Percentiles rank a stretch among this genome's conserved stretches.
phyloP scores from a whole-genome alignment of 2,113 vertebrate genomes.

The Lampris incognitus region DNA sequence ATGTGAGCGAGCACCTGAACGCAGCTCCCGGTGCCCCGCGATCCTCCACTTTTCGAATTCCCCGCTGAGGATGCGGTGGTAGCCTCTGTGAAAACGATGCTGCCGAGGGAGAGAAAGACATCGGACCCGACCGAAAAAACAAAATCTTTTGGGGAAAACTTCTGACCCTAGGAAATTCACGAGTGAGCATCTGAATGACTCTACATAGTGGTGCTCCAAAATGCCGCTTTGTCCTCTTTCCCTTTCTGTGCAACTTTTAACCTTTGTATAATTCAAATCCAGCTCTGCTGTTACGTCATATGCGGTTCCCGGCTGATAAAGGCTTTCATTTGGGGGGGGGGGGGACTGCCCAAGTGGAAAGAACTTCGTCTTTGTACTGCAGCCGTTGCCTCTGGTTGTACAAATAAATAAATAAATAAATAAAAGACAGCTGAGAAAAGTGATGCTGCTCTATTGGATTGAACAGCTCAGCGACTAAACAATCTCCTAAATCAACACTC shows the following conservation, averaged over 20 bases:
- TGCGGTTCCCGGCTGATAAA: slow-evolving; percentile 7
- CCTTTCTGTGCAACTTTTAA: slow-evolving; percentile 35
- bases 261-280: slow-evolving; percentile 18
- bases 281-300: slow-evolving; percentile 50
- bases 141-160: slow-evolving; percentile 12
- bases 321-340: too few relatives aligned
- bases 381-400: slow-evolving; percentile 27
- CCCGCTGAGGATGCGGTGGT: too few relatives aligned
- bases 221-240: slow-evolving; percentile 26
- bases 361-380: slow-evolving; percentile 45
- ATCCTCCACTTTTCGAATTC: neutral
- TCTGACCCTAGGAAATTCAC: slow-evolving; percentile 1
- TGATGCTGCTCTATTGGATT: slow-evolving; percentile 54
- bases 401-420: slow-evolving; percentile 71
- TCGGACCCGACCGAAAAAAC: slow-evolving; percentile 11
- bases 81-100: too few relatives aligned
- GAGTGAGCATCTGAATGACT: slow-evolving; percentile 24
- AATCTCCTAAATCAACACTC: slow-evolving; percentile 4
- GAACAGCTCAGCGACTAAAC: slow-evolving; percentile 45
- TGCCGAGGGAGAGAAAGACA: neutral
- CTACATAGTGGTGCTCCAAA: slow-evolving; percentile 11
- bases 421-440: slow-evolving; percentile 55
- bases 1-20: slow-evolving; percentile 10
- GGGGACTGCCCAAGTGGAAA: slow-evolving; percentile 37
- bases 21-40: neutral